Conservation (phyloP, 2,797 vertebrate species). For the Emys orbicularis region DNA sequence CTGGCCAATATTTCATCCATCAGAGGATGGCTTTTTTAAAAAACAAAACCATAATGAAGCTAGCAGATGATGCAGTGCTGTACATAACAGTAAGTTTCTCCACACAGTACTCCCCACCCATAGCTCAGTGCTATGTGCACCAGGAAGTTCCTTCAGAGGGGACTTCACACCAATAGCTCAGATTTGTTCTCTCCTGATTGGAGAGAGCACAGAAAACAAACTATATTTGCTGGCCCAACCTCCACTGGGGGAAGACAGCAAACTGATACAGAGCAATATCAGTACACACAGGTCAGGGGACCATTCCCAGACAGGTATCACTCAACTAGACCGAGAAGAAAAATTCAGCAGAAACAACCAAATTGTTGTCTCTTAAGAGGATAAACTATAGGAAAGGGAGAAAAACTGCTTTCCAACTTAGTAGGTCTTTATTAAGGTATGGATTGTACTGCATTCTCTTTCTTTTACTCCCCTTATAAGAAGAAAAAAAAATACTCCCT, state of each 20-base stretch:
- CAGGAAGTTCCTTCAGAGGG: background rate
- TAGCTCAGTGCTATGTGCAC: background rate
- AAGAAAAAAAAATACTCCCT: background rate
- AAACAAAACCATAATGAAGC: background rate
- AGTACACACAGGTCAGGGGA: background rate
- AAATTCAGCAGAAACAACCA: constrained; percentile 6
- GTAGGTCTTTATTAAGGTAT: background rate
- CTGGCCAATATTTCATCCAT: background rate
- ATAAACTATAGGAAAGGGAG: background rate
- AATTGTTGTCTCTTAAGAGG: constrained; percentile 18
- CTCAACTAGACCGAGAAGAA: background rate
- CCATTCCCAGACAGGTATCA: background rate
- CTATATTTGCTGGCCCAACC: background rate
- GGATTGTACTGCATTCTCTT: background rate
- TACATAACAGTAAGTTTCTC: background rate
- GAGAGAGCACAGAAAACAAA: background rate
- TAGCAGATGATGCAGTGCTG: background rate
- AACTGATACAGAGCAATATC: background rate
- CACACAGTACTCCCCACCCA: background rate
- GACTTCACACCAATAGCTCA: background rate
- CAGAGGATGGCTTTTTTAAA: background rate
- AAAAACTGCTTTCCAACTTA: rapidly evolving
- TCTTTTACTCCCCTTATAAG: background rate
- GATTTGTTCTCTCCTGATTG: background rate
- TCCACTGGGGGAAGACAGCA: background rate